Conservation (phyloP, 2,888 invertebrate species). For the Thymelicus sylvestris region DNA sequence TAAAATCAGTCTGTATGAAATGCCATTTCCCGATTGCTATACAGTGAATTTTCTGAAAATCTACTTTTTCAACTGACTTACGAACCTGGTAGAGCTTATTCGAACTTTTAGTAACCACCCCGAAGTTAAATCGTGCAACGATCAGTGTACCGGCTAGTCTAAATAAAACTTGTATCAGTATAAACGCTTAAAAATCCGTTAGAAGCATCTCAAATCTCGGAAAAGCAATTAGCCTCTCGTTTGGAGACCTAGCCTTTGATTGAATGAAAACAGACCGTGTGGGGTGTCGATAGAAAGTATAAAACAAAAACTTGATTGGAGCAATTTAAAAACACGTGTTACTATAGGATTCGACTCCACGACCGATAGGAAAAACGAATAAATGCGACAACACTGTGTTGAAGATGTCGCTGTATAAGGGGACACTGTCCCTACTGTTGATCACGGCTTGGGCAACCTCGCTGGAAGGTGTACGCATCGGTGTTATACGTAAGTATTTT, state of each 20-base stretch:
- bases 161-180: slow-evolving; percentile 30
- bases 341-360: slow-evolving; percentile 33
- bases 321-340: slow-evolving; percentile 37
- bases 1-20: too few relatives aligned
- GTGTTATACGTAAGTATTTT: slow-evolving; percentile 65
- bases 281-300: slow-evolving; percentile 38
- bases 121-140: slow-evolving; percentile 26
- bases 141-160: slow-evolving; percentile 12
- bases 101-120: slow-evolving; percentile 12
- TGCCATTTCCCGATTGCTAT: too few relatives aligned
- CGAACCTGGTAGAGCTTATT: slow-evolving; percentile 2
- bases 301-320: slow-evolving; percentile 37
- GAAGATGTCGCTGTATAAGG: slow-evolving; percentile 61
- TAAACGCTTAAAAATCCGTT: slow-evolving; percentile 36
- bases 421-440: slow-evolving; percentile 62
- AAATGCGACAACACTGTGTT: slow-evolving; percentile 45
- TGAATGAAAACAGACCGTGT: slow-evolving; percentile 37
- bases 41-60: too few relatives aligned
- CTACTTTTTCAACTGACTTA: too few relatives aligned
- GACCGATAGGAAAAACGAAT: slow-evolving; percentile 41
- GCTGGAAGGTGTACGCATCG: slow-evolving; percentile 52
- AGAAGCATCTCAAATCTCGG: slow-evolving; percentile 30
- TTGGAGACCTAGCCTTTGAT: slow-evolving; percentile 25
- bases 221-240: slow-evolving; percentile 31
- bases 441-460: slow-evolving; percentile 37